phyloP scores from a whole-genome alignment of 1,140 invertebrate species.

The Penaeus indicus region DNA sequence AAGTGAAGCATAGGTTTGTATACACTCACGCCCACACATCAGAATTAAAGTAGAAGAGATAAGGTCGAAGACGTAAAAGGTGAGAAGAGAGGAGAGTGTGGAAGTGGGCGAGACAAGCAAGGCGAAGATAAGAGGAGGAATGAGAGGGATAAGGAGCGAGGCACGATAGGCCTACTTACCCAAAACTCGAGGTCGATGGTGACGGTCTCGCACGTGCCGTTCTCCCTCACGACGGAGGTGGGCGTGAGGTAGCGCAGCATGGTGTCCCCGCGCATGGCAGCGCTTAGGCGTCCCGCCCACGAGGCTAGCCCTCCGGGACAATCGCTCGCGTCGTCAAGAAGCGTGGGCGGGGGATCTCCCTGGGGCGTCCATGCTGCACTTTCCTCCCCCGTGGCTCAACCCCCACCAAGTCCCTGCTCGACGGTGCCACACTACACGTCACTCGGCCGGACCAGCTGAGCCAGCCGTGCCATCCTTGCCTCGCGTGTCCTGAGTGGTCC shows the following conservation, averaged over 20 bases:
- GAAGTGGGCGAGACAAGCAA: neutral
- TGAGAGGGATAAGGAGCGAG: neutral
- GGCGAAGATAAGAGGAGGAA: neutral
- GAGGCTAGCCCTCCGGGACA: neutral
- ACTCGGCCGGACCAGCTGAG: too few relatives aligned
- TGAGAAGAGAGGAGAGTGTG: neutral
- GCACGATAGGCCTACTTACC: constrained; percentile 5
- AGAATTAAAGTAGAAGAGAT: constrained; percentile 14
- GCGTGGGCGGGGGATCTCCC: constrained; percentile 2
- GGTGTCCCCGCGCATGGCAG: constrained; percentile 24
- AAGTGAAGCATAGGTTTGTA: too few relatives aligned
- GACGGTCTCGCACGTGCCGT: constrained; percentile 27
- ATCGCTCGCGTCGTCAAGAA: constrained; percentile 13
- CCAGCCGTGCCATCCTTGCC: too few relatives aligned
- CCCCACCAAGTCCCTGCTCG: too few relatives aligned
- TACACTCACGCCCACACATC: neutral
- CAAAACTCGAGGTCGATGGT: constrained; percentile 34
- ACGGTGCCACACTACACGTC: too few relatives aligned
- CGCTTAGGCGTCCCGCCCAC: neutral
- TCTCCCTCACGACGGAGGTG: constrained; percentile 28
- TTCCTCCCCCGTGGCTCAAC: constrained; percentile 1
- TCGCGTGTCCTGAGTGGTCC: too few relatives aligned
- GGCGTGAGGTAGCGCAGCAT: constrained; percentile 22
- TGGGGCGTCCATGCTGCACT: neutral
- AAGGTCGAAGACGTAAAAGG: neutral